Evolutionary conservation across 2,113 vertebrate genomes (phyloP).

Genomic region (Lepisosteus osseus): DNA sequence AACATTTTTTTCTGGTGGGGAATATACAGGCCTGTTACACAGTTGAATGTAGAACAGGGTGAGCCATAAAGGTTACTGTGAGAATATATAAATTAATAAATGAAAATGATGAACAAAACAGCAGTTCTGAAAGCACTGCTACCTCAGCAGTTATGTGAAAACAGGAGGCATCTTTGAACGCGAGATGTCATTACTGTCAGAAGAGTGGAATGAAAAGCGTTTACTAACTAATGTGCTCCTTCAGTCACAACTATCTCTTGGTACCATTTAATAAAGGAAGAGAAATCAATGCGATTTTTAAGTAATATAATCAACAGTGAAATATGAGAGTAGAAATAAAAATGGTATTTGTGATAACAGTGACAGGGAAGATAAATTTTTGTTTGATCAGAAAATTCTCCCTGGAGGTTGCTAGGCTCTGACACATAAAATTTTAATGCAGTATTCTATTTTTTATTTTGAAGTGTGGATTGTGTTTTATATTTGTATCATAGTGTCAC

Average conservation of each 20-base stretch:
- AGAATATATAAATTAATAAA: not conserved
- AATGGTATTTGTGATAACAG: conserved; percentile 9
- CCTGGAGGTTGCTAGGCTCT: conserved; percentile 8
- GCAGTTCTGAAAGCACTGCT: not conserved
- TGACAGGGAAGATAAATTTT: conserved; percentile 10
- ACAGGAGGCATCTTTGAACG: not conserved
- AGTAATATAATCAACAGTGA: conserved; percentile 7
- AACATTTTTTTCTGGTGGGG: conserved; percentile 46
- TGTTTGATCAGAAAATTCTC: not conserved
- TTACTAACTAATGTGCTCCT: conserved; percentile 5
- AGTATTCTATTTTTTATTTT: conserved; percentile 10
- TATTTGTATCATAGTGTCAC: not conserved
- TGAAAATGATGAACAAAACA: not conserved
- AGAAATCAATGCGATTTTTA: conserved; percentile 21
- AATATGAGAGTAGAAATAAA: conserved; percentile 7
- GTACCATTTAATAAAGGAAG: conserved; percentile 16
- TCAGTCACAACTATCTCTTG: conserved; percentile 7
- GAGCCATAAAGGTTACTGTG: not conserved
- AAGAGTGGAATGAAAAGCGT: not conserved
- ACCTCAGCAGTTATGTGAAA: not conserved
- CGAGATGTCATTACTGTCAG: not conserved
- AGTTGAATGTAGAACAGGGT: conserved; percentile 22
- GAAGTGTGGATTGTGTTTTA: not conserved
- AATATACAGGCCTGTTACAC: conserved; percentile 43
- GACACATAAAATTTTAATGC: not conserved